Evolutionary conservation across 1,140 invertebrate species (phyloP).

Genomic region (Panulirus ornatus): DNA sequence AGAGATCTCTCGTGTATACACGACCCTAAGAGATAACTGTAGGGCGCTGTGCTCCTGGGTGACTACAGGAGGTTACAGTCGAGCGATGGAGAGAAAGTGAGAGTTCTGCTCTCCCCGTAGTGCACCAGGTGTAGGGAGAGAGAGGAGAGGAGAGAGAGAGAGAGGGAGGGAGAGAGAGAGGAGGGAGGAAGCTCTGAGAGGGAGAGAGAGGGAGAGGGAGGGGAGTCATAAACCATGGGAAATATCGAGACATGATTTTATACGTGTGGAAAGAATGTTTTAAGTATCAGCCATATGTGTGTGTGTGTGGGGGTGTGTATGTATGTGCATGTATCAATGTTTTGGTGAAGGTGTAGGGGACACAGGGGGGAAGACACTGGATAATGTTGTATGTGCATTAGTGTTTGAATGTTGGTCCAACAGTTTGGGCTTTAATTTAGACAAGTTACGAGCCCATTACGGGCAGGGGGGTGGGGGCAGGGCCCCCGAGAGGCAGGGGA

Average conservation of each 20-base stretch:
- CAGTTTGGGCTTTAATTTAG: conserved; percentile 66
- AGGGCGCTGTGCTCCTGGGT: too few relatives aligned
- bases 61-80: too few relatives aligned
- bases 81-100: not conserved
- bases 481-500: not conserved
- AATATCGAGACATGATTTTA: too few relatives aligned
- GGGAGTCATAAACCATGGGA: not conserved
- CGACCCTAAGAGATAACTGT: too few relatives aligned
- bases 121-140: not conserved
- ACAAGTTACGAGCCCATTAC: conserved; percentile 70
- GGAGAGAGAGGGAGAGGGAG: conserved; percentile 21
- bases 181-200: not conserved
- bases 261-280: not conserved
- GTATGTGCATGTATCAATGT: conserved; percentile 3
- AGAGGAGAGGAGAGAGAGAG: conserved; percentile 2
- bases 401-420: conserved; percentile 67
- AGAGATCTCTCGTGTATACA: too few relatives aligned
- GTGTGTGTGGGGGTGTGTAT: conserved; percentile 1
- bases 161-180: not conserved
- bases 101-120: not conserved
- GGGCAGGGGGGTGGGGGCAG: conserved; percentile 7
- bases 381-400: conserved; percentile 65
- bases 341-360: not conserved
- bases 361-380: not conserved
- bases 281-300: not conserved